Percentiles rank a stretch among this genome's conserved stretches.
These are phyloP conservation scores for Temnothorax curvispinosus DNA, from an alignment of 1,140 invertebrate species.

Conservation along the genomic window DNA sequence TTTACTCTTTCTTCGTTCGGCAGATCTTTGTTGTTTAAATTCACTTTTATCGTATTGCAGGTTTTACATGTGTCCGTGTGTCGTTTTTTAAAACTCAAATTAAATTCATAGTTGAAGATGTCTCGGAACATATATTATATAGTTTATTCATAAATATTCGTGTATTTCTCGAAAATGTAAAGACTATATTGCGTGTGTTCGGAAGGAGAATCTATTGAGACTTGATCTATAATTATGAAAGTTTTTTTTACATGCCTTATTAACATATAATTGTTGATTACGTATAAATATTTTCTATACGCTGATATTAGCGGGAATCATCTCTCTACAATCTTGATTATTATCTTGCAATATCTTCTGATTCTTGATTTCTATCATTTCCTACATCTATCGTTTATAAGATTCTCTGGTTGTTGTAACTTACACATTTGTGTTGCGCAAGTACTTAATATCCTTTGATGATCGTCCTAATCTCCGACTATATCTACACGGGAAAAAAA, in stretches of 20 bases:
- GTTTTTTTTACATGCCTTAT: neutral
- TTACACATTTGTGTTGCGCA: conserved; percentile 6
- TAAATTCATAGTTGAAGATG: no score
- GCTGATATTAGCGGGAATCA: neutral
- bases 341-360: neutral
- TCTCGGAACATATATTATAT: no score
- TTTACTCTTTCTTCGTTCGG: no score
- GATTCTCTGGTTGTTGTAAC: neutral
- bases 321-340: neutral
- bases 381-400: neutral
- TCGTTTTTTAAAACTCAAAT: no score
- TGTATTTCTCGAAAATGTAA: neutral
- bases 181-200: neutral
- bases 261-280: conserved; percentile 2
- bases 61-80: no score
- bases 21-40: no score
- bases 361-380: neutral
- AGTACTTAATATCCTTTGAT: conserved; percentile 1
- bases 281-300: neutral
- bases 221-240: conserved; percentile 10
- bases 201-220: neutral
- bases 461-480: neutral
- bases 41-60: no score
- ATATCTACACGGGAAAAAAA: neutral
- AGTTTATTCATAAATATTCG: neutral